These are phyloP conservation scores for Heteropelma amictum DNA, from an alignment of 2,888 invertebrate genomes.

Conservation along the genomic window DNA sequence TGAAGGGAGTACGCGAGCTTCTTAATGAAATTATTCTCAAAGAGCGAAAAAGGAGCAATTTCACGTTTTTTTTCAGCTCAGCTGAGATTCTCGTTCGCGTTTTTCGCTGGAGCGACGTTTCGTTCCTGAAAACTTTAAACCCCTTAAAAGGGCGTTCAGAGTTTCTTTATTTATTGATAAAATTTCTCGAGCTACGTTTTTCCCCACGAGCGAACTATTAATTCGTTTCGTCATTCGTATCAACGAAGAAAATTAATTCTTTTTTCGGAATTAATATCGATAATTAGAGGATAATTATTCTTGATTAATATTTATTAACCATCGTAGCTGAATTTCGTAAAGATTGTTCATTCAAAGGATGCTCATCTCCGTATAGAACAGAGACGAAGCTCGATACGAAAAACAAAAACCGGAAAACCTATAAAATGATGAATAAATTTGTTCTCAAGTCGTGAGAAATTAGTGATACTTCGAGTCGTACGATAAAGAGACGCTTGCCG, in stretches of 20 bases:
- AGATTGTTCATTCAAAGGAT: conserved; percentile 14
- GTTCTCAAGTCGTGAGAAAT: conserved; percentile 18
- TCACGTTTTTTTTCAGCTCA: background rate
- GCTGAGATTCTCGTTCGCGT: background rate
- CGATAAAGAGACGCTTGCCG: conserved; percentile 22
- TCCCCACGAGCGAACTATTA: background rate
- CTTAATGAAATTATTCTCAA: background rate
- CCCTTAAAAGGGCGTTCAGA: background rate
- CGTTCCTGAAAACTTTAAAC: too few species aligned
- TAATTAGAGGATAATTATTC: background rate
- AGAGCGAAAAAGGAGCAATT: background rate
- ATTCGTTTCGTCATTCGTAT: background rate
- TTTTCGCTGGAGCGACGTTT: too few species aligned
- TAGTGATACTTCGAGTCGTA: conserved; percentile 24
- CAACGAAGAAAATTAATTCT: background rate
- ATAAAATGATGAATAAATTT: background rate
- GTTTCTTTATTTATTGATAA: background rate
- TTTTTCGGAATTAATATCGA: background rate
- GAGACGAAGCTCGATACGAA: background rate
- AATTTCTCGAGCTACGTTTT: background rate
- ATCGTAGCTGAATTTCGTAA: too few species aligned
- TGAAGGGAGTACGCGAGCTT: background rate
- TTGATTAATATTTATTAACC: background rate
- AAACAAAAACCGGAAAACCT: background rate
- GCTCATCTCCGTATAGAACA: conserved; percentile 9